These are phyloP conservation scores for Cyprinodon tularosa DNA, from an alignment of 2,113 vertebrate genomes.

Conservation along the genomic window DNA sequence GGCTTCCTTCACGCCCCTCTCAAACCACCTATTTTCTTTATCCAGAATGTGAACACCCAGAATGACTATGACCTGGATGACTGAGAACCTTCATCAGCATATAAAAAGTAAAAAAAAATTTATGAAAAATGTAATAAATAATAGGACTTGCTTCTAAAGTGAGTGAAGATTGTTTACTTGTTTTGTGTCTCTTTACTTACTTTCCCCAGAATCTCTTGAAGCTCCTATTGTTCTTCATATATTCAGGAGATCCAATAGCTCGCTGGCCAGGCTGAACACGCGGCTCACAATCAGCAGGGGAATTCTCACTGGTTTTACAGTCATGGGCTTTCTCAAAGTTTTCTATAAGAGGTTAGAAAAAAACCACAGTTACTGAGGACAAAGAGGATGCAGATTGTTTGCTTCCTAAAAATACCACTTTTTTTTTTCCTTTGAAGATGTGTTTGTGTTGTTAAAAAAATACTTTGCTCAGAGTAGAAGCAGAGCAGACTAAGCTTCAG, in stretches of 20 bases:
- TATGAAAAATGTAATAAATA: background rate
- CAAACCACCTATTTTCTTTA: too few species aligned
- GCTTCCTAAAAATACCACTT: background rate
- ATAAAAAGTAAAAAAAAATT: too few species aligned
- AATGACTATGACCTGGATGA: too few species aligned
- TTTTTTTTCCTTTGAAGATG: background rate
- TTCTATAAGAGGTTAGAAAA: constrained; percentile 73
- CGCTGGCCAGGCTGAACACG: constrained; percentile 81
- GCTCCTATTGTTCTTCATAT: constrained; percentile 90
- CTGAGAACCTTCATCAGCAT: too few species aligned
- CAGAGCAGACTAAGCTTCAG: constrained; percentile 17
- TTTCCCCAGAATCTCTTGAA: constrained; percentile 97
- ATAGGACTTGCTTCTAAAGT: background rate
- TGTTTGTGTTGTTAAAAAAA: constrained; percentile 14
- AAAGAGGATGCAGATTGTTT: constrained; percentile 9
- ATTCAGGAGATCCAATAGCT: constrained; percentile 87
- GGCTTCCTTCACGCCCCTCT: too few species aligned
- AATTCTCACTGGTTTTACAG: constrained; percentile 78
- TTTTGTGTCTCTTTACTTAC: constrained; percentile 79
- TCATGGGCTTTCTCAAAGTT: constrained; percentile 83
- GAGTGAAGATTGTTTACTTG: background rate
- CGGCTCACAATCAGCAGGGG: constrained; percentile 79
- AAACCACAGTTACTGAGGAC: constrained; percentile 25
- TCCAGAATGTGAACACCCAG: too few species aligned
- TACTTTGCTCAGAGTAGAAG: constrained; percentile 1